Conservation (phyloP, 2,797 vertebrate genomes). For the Danio albolineatus region DNA sequence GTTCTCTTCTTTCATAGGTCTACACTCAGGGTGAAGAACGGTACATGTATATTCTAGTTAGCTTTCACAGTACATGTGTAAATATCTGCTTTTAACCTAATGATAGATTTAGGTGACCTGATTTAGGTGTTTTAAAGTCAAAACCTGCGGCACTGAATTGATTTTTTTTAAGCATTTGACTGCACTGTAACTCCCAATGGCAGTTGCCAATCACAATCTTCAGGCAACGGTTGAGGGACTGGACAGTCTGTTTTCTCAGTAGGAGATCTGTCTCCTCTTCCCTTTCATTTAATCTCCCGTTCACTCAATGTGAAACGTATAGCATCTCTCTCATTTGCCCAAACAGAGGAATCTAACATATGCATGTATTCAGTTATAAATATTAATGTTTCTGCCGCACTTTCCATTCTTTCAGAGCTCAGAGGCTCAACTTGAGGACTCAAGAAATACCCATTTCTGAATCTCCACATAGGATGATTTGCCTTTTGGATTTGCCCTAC, state of each 20-base stretch:
- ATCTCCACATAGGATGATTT: too few species aligned
- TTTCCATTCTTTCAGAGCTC: slow-evolving; percentile 20
- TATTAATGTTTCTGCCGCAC: slow-evolving; percentile 51
- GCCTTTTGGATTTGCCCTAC: too few species aligned
- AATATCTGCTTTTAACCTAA: neutral
- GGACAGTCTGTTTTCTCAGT: slow-evolving; percentile 14
- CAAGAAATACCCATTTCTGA: too few species aligned
- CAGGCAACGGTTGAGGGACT: slow-evolving; percentile 21
- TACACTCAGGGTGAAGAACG: neutral
- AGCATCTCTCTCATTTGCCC: slow-evolving; percentile 45
- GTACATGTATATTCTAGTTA: neutral
- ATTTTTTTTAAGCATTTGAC: slow-evolving; percentile 4
- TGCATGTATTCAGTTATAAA: slow-evolving; percentile 62
- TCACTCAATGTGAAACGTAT: slow-evolving; percentile 17
- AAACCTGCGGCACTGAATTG: neutral
- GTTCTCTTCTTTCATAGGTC: neutral
- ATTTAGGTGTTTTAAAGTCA: neutral
- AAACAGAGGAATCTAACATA: slow-evolving; percentile 52
- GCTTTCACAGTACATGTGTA: neutral
- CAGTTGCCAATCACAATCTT: slow-evolving; percentile 22
- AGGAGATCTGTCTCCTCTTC: slow-evolving; percentile 14
- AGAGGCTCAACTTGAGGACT: slow-evolving; percentile 32
- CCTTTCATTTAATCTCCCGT: slow-evolving; percentile 15
- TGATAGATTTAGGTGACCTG: neutral
- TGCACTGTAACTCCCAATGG: slow-evolving; percentile 1